phyloP scores from a whole-genome alignment of 2,113 vertebrate genomes.

The Calyptommatus sinebrachiatus region DNA sequence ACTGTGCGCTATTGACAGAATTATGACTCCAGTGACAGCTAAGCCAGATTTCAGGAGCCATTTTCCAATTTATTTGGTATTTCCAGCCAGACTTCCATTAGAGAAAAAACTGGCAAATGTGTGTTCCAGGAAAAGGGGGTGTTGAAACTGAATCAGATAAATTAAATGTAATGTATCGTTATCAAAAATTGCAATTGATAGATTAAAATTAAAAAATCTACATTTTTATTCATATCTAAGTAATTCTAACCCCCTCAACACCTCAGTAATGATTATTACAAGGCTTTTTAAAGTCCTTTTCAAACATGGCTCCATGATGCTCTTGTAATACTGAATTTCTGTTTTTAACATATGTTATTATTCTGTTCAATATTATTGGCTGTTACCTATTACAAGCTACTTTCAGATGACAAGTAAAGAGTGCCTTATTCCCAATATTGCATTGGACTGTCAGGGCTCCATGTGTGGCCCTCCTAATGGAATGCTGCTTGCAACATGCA shows the following conservation, averaged over 20 bases:
- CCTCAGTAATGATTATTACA: background rate
- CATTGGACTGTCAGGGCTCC: no score
- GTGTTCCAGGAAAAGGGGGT: constrained; percentile 25
- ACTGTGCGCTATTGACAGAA: constrained; percentile 45
- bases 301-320: no score
- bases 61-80: constrained; percentile 40
- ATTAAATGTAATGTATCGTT: constrained; percentile 31
- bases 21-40: constrained; percentile 49
- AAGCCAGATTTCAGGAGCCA: constrained; percentile 20
- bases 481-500: no score
- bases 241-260: background rate
- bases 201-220: constrained; percentile 27
- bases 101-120: constrained; percentile 44
- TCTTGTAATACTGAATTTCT: no score
- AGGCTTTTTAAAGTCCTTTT: background rate
- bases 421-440: no score
- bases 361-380: no score
- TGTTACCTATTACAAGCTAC: no score
- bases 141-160: constrained; percentile 41
- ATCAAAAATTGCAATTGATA: constrained; percentile 37
- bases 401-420: no score
- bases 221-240: constrained; percentile 30
- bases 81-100: constrained; percentile 43
- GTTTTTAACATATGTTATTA: no score
- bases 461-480: no score